Conservation (phyloP, 2,113 vertebrate genomes). For the Caracal caracal region DNA sequence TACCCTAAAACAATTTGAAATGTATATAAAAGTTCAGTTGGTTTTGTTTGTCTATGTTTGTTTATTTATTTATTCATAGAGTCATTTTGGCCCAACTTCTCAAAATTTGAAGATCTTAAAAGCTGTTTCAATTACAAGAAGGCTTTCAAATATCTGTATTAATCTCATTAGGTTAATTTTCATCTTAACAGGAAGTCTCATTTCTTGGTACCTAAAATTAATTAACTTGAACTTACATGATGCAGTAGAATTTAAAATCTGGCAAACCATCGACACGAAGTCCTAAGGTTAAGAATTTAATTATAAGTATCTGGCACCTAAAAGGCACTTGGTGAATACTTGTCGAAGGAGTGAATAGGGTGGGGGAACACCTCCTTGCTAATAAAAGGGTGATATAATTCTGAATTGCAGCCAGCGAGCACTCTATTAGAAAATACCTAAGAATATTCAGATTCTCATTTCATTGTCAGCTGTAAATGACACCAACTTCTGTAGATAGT, state of each 20-base stretch:
- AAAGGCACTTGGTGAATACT: neutral
- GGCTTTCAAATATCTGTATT: slow-evolving; percentile 16
- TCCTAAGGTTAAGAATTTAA: slow-evolving; percentile 19
- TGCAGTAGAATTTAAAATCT: slow-evolving; percentile 51
- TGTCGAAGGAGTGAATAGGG: neutral
- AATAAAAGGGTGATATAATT: neutral
- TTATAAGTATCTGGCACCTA: neutral
- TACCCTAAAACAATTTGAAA: slow-evolving; percentile 22
- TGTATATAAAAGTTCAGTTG: neutral
- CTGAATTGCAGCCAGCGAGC: neutral
- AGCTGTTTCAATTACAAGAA: slow-evolving; percentile 50
- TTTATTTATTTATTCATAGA: neutral
- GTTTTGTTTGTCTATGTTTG: neutral
- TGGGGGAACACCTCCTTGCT: neutral
- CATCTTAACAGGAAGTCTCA: slow-evolving; percentile 30
- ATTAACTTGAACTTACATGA: slow-evolving; percentile 49
- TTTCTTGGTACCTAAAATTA: slow-evolving; percentile 57
- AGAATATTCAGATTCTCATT: neutral
- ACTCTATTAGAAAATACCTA: neutral
- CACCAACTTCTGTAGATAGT: neutral
- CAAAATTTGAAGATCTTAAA: slow-evolving; percentile 22
- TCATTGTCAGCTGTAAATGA: neutral
- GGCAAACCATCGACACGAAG: neutral
- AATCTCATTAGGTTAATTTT: slow-evolving; percentile 36
- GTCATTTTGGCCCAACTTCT: slow-evolving; percentile 13